These are phyloP conservation scores for Tyrannus savana DNA, from an alignment of 2,113 vertebrate species.

Conservation along the genomic window DNA sequence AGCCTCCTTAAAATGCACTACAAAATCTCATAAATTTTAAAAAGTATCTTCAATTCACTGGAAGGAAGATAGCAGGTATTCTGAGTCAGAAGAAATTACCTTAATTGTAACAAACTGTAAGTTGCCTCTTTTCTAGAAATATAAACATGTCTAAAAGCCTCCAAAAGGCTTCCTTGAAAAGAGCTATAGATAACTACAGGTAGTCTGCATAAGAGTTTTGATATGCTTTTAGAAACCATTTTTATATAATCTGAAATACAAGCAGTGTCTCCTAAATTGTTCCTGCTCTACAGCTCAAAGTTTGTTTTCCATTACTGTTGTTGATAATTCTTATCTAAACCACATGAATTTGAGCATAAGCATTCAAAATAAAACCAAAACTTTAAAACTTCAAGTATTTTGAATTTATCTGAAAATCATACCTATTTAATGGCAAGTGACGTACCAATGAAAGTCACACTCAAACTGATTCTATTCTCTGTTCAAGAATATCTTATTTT, in stretches of 20 bases:
- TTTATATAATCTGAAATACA: neutral
- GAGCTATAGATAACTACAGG: neutral
- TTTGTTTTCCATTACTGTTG: neutral
- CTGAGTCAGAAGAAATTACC: neutral
- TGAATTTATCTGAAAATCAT: neutral
- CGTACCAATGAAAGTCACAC: neutral
- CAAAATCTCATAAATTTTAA: neutral
- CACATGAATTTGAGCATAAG: neutral
- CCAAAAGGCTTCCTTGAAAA: neutral
- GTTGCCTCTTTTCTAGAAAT: neutral
- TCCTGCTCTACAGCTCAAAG: neutral
- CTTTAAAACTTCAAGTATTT: neutral
- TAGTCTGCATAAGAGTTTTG: neutral
- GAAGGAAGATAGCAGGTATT: neutral
- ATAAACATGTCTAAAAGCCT: neutral
- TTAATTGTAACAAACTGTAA: neutral
- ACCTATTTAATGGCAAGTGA: neutral
- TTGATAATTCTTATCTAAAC: neutral
- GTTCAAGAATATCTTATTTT: neutral
- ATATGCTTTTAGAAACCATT: neutral
- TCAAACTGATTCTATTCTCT: neutral
- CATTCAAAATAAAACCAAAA: neutral
- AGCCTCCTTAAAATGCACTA: neutral
- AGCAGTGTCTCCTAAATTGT: neutral
- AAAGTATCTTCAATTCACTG: neutral